Base-by-base conservation (phyloP, 23 tunicate species). In the Ascidia mentula region DNA sequence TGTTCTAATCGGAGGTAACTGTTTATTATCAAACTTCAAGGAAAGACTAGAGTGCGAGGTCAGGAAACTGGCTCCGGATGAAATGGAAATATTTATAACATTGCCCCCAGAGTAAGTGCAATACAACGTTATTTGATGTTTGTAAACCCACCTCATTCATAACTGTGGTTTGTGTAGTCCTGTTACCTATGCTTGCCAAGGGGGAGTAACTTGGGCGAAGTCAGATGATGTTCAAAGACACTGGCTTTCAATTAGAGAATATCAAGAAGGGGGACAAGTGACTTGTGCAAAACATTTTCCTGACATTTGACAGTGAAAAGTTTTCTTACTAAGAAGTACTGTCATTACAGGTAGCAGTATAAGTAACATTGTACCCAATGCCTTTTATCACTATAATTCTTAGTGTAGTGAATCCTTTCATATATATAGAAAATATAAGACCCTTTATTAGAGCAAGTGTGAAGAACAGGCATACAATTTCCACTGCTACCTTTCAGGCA, bases 1-100 rank as follows among this genome's bases (percentile, higher is more conserved):
- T 17, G 76, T 91, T 20, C 36, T 96, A 31, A 91, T 89, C 9
- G 99, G 99, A 36, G 97, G 99, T 34, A 96, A 82, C 45, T 93
- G 90, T 60, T 18, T 42, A 0, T 88, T 93, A 53, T 79, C 82
- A 15, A 82, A 82, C 45, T 93, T 84, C 76, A 80, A 80, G 36
- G 84, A 93, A 37, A 80, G 98, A 53, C 34, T 93, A 17, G 87
- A 88, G 45, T 20, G 75, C 46, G 98, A 93, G 24, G 77, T 93
- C 24, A 74, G 98, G 5, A 24, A 74, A 20, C 40, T 88, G 60
- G 87, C 89, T 32, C 98, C 98, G 6, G 82, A 91, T 31, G 31
- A 73, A 31, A 80, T 59, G 60, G 69, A 84, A 35, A 40, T 84
- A 17, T 34, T 59, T 31, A 73, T 93, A 0, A 80, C 89, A 17